Base-by-base conservation (phyloP, 2,888 invertebrate genomes). In the Eupithecia centaureata region DNA sequence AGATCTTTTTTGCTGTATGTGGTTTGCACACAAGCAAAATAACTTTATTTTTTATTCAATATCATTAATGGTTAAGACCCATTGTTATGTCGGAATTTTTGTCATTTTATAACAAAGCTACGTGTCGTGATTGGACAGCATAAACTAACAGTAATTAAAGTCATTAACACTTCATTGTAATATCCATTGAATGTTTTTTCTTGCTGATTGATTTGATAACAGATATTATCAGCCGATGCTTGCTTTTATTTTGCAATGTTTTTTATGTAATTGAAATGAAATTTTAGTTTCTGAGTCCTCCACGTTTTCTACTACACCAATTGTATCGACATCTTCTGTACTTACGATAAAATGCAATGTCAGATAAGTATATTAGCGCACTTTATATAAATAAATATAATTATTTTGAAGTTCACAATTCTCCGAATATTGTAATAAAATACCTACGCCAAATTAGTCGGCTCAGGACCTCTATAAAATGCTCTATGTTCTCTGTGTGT, bases 161-260 rank as follows among this genome's bases (percentile, higher is more conserved):
- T 75, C 66, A 81, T 81, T 79, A 76, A 74, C 77, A 77, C 76
- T 76, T 72, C 73, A 76, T 77, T 76, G 77, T 70, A 60, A 54
- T 62, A 67, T 67, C 63, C 63, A 73, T 76, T 75, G 74, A 70
- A 69, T 59, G 69, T 66, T 67, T 73, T 70, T 78, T 74, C 68
- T 68, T 74, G 61, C 38, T 32, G 57, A 72, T 70, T 58, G 66
- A 65, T 59, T 63, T 52, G 57, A 42, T 62, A 70, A 60, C 59
- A 22, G 57, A n/a, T 30, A 57, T 57, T 57, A 57, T 22, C 15
- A 57, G 15, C 8, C n/a, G 56, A 56, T 30, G 15, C 10, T 32
- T 57, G 2, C 8, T 25, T 27, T 25, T 22, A 25, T 13, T 5
- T 27, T 52, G 15, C 13, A 15, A 52, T 15, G 15, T 10, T 52